Conservation (phyloP, 2,797 vertebrate species). For the Florisuga fusca region DNA sequence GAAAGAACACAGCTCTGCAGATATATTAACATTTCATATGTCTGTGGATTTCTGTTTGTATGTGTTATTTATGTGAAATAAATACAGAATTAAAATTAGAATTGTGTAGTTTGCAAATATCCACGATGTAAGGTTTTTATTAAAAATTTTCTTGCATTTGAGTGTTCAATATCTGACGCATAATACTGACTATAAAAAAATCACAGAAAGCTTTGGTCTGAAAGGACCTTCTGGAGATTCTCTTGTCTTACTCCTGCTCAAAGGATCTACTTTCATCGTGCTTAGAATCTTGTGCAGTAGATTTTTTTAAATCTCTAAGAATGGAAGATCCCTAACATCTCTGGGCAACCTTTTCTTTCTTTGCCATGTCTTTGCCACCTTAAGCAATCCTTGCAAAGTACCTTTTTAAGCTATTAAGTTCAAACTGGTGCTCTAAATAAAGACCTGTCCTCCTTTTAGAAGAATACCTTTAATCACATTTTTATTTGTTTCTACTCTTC, state of each 20-base stretch:
- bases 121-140: not conserved
- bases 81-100: too few relatives aligned
- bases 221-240: not conserved
- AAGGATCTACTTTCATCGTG: not conserved
- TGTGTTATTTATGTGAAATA: not conserved
- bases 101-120: not conserved
- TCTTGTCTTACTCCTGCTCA: not conserved
- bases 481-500: conserved; percentile 1
- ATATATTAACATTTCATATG: not conserved
- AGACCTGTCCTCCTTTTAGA: not conserved
- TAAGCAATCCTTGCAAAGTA: not conserved
- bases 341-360: not conserved
- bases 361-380: not conserved
- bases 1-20: not conserved
- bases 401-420: not conserved
- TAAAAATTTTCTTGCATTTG: fast-evolving
- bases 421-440: not conserved
- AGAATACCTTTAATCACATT: not conserved
- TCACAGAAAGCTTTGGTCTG: not conserved
- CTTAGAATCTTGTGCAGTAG: not conserved
- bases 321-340: not conserved
- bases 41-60: not conserved
- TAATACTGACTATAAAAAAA: not conserved
- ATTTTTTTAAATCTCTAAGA: not conserved
- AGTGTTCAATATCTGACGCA: not conserved